Evolutionary conservation across 2,888 invertebrate genomes (phyloP).

Genomic region (Amblyjoppa proteus): DNA sequence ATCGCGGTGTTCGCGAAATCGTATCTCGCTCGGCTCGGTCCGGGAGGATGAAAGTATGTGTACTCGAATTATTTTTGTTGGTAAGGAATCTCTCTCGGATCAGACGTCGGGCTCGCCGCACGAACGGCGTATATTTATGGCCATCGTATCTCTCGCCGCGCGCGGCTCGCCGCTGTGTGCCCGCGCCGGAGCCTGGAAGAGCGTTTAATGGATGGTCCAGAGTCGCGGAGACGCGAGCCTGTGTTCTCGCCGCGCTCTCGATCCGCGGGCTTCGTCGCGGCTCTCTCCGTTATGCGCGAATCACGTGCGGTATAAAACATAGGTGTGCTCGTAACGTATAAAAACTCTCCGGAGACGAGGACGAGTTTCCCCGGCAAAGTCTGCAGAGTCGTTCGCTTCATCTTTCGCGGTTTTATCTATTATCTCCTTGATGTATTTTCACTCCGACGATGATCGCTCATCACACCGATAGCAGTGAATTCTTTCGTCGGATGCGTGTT

Average conservation of each 20-base stretch:
- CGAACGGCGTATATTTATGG: conserved; percentile 83
- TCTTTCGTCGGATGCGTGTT: neutral
- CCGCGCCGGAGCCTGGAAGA: conserved; percentile 67
- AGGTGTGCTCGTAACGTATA: conserved; percentile 14
- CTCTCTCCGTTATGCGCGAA: conserved; percentile 23
- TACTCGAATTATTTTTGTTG: conserved; percentile 78
- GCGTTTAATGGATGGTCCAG: conserved; percentile 83
- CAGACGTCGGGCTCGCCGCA: conserved; percentile 80
- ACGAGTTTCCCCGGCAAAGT: neutral
- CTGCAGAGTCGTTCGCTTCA: neutral
- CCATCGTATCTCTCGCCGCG: conserved; percentile 81
- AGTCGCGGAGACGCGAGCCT: conserved; percentile 81
- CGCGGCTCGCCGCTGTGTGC: conserved; percentile 70
- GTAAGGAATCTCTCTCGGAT: conserved; percentile 80
- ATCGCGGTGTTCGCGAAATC: conserved; percentile 40
- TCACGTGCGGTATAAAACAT: conserved; percentile 21
- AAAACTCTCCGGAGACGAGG: neutral
- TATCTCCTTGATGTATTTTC: conserved; percentile 10
- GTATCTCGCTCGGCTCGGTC: conserved; percentile 28
- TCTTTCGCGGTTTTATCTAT: conserved; percentile 10
- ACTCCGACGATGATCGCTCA: neutral
- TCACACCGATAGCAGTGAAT: neutral
- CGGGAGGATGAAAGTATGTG: conserved; percentile 22
- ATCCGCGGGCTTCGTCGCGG: conserved; percentile 56
- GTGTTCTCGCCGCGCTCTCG: conserved; percentile 82